Evolutionary conservation across 2,113 vertebrate species (phyloP).

Genomic region (Nibea coibor): DNA sequence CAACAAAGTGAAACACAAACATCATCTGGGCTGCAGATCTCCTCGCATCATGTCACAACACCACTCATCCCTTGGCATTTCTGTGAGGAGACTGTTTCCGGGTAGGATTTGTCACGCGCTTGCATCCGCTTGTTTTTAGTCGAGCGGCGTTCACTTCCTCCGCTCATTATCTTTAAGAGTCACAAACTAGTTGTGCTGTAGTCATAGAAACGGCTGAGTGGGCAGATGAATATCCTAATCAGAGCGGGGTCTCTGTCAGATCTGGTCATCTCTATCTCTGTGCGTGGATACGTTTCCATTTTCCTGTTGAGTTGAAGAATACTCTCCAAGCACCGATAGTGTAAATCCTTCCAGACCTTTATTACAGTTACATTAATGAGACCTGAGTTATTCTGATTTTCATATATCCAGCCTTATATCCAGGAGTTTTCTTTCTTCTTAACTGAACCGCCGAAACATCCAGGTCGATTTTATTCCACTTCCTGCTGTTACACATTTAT

Average conservation of each 20-base stretch:
- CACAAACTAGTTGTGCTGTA: constrained; percentile 33
- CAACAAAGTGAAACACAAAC: constrained; percentile 27
- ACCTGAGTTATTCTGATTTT: too few species aligned
- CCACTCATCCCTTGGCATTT: neutral
- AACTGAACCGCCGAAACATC: neutral
- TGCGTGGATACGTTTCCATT: neutral
- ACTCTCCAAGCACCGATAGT: too few species aligned
- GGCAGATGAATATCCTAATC: constrained; percentile 15
- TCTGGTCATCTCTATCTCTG: neutral
- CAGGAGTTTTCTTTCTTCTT: neutral
- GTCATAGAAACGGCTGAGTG: constrained; percentile 71
- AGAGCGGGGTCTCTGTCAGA: constrained; percentile 3
- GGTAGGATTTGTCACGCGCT: neutral
- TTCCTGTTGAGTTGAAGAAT: too few species aligned
- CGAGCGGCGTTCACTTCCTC: neutral
- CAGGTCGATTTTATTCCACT: neutral
- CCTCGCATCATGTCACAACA: neutral
- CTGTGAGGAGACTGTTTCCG: neutral
- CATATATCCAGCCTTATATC: too few species aligned
- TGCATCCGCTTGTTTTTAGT: constrained; percentile 8
- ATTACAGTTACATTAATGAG: too few species aligned
- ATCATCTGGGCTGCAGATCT: constrained; percentile 11
- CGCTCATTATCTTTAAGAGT: constrained; percentile 20
- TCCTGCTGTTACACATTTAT: too few species aligned
- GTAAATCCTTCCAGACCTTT: too few species aligned